These are phyloP conservation scores for Asarcornis scutulata DNA, from an alignment of 2,113 vertebrate species.

Conservation along the genomic window DNA sequence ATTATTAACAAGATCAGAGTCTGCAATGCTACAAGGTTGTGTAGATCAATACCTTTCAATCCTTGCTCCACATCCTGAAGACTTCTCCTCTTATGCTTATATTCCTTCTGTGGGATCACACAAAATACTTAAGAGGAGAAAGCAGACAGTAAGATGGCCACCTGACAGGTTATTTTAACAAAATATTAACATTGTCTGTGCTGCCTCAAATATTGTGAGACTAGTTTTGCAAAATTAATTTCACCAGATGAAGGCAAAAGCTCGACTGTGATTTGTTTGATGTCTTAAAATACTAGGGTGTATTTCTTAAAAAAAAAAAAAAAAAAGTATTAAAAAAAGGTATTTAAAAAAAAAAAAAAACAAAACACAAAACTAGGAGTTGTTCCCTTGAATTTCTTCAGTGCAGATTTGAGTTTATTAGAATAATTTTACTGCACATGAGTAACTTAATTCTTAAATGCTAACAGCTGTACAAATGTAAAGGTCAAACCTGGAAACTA, in stretches of 20 bases:
- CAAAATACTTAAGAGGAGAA: neutral
- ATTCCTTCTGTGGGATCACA: neutral
- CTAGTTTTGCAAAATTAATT: neutral
- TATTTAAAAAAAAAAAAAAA: too few relatives aligned
- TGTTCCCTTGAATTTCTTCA: constrained; percentile 30
- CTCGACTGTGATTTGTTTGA: constrained; percentile 17
- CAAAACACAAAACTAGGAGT: neutral
- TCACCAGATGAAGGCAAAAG: neutral
- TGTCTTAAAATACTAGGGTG: neutral
- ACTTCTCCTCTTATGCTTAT: neutral
- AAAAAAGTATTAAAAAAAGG: too few relatives aligned
- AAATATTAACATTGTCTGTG: neutral
- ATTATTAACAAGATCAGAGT: neutral
- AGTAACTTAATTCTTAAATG: constrained; percentile 57
- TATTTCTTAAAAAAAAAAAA: neutral
- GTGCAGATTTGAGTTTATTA: constrained; percentile 41
- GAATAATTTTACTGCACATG: constrained; percentile 38
- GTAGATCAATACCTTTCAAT: neutral
- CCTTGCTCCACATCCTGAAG: neutral
- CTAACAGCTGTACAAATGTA: constrained; percentile 67
- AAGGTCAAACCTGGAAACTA: constrained; percentile 12
- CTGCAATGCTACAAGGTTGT: neutral
- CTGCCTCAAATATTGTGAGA: neutral
- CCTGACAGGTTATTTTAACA: neutral
- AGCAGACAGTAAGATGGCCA: neutral